A percentile compares a stretch with the other conserved stretches of the same genome.
Evolutionary conservation across 2,888 invertebrate genomes (phyloP).

Genomic region (Dryobotodes eremita): DNA sequence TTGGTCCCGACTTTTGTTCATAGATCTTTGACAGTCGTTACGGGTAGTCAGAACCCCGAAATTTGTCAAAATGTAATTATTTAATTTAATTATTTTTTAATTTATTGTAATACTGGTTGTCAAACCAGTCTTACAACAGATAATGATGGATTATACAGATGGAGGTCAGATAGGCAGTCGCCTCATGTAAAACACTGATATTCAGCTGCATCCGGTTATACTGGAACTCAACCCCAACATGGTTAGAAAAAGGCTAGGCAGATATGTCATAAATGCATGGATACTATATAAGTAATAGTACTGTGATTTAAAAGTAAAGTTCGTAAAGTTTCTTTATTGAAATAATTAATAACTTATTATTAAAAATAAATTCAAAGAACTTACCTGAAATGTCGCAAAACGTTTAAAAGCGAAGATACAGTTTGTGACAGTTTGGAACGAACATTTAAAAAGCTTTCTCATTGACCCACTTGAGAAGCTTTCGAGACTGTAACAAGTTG

Average conservation of each 20-base stretch:
- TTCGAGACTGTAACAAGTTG: conserved; percentile 22
- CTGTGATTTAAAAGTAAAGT: too few species aligned
- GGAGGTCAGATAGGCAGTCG: neutral
- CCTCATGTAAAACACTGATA: too few species aligned
- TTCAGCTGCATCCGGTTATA: neutral
- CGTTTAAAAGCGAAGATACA: conserved; percentile 21
- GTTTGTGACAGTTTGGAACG: conserved; percentile 36
- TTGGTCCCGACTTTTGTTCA: neutral
- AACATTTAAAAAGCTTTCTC: conserved; percentile 29
- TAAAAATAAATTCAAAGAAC: neutral
- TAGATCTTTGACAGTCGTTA: neutral
- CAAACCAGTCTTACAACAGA: neutral
- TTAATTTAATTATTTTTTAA: too few species aligned
- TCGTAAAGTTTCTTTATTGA: neutral
- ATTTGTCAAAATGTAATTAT: too few species aligned
- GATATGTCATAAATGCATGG: neutral
- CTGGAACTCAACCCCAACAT: neutral
- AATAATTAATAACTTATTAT: neutral
- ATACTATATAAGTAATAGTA: neutral
- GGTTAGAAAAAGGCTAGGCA: neutral
- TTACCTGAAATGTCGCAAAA: conserved; percentile 5
- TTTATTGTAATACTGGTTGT: too few species aligned
- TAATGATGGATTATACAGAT: too few species aligned
- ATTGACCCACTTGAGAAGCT: conserved; percentile 21
- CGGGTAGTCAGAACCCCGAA: too few species aligned